A percentile compares a stretch with the other conserved stretches of the same genome.
Evolutionary conservation across 2,797 vertebrate genomes (phyloP).

Genomic region (Tapirus indicus): DNA sequence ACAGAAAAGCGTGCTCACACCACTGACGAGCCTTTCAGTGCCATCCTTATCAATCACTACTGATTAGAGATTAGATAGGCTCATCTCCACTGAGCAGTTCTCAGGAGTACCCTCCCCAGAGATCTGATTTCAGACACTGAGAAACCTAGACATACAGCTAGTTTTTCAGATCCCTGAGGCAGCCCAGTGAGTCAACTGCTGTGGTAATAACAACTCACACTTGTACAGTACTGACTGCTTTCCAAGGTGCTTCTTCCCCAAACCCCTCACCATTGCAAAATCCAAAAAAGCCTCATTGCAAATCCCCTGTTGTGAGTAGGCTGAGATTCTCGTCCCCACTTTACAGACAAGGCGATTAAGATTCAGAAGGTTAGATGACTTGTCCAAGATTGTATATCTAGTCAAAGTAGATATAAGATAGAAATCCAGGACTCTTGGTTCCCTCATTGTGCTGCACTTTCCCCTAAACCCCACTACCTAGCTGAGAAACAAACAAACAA

Average conservation of each 20-base stretch:
- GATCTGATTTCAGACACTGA: neutral
- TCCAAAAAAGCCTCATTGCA: neutral
- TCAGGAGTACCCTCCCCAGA: neutral
- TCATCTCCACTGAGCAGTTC: neutral
- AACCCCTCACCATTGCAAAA: neutral
- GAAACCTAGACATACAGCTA: neutral
- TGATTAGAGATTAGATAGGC: neutral
- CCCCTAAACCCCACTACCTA: neutral
- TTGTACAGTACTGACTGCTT: neutral
- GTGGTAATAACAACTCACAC: neutral
- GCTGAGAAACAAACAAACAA: neutral
- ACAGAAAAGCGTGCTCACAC: neutral
- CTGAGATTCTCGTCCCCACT: neutral
- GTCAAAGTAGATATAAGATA: conserved; percentile 13
- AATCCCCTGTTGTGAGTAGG: neutral
- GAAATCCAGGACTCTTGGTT: neutral
- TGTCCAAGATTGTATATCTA: neutral
- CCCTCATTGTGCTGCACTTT: neutral
- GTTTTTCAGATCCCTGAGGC: neutral
- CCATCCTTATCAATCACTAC: neutral
- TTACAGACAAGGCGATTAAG: conserved; percentile 6
- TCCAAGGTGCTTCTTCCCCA: neutral
- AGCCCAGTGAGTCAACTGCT: neutral
- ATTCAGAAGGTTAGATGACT: neutral
- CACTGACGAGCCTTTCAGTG: neutral